These are phyloP conservation scores for Andrena trimmerana DNA, from an alignment of 2,888 invertebrate genomes.

Conservation along the genomic window DNA sequence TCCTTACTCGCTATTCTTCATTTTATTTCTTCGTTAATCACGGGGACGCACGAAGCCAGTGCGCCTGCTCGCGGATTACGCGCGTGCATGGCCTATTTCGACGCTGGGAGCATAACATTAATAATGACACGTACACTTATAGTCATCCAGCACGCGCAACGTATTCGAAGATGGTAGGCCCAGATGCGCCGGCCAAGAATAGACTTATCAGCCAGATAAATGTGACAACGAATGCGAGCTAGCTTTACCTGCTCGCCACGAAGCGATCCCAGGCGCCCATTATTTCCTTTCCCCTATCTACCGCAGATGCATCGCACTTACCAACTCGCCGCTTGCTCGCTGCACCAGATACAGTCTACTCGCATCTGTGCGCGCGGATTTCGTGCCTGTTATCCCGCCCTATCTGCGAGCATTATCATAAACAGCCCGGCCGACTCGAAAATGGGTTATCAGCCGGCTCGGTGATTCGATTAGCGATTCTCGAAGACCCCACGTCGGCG, in stretches of 20 bases:
- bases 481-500: background rate
- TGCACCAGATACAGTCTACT: slow-evolving; percentile 43
- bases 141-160: slow-evolving; percentile 56
- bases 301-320: slow-evolving; percentile 66
- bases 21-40: background rate
- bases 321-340: slow-evolving; percentile 58
- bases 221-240: slow-evolving; percentile 66
- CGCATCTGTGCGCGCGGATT: slow-evolving; percentile 59
- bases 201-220: slow-evolving; percentile 71
- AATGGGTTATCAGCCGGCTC: slow-evolving; percentile 50
- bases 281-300: slow-evolving; percentile 70
- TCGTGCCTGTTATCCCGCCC: slow-evolving; percentile 53
- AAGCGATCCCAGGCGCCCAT: slow-evolving; percentile 63
- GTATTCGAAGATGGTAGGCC: slow-evolving; percentile 63
- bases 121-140: slow-evolving; percentile 60
- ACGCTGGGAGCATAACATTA: slow-evolving; percentile 41
- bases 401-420: slow-evolving; percentile 54
- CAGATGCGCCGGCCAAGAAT: slow-evolving; percentile 63
- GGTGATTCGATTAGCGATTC: slow-evolving; percentile 52
- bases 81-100: slow-evolving; percentile 43
- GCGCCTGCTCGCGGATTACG: background rate
- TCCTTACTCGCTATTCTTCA: background rate
- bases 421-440: slow-evolving; percentile 47
- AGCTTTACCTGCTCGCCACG: slow-evolving; percentile 59
- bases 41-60: background rate